Conservation (phyloP, 1,140 invertebrate genomes). For the Aporrectodea caliginosa region DNA sequence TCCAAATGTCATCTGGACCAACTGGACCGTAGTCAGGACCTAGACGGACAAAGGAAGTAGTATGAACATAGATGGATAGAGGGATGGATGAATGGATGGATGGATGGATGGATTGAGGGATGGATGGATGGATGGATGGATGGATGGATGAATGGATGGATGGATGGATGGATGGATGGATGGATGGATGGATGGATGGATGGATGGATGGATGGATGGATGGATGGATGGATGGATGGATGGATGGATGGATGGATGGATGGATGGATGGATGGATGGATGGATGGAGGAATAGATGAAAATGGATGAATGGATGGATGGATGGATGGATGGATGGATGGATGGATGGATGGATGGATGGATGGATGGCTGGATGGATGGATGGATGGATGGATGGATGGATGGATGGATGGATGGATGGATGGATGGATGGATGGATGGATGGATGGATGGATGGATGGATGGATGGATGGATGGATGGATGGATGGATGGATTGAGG, state of each 20-base stretch:
- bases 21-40: slow-evolving; percentile 82
- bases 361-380: no score
- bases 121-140: no score
- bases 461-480: neutral
- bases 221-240: neutral
- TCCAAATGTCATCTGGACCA: slow-evolving; percentile 88
- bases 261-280: neutral
- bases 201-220: neutral
- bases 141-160: no score
- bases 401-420: neutral
- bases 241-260: neutral
- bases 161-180: neutral
- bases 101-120: no score
- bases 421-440: neutral
- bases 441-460: neutral
- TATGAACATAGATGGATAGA: neutral
- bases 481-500: no score
- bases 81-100: neutral
- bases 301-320: no score
- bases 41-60: neutral
- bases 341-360: neutral
- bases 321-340: neutral
- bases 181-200: neutral
- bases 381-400: neutral
- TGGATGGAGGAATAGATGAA: no score